Evolutionary conservation across 1,140 invertebrate species (phyloP).

Genomic region (Pseudoatta argentina): DNA sequence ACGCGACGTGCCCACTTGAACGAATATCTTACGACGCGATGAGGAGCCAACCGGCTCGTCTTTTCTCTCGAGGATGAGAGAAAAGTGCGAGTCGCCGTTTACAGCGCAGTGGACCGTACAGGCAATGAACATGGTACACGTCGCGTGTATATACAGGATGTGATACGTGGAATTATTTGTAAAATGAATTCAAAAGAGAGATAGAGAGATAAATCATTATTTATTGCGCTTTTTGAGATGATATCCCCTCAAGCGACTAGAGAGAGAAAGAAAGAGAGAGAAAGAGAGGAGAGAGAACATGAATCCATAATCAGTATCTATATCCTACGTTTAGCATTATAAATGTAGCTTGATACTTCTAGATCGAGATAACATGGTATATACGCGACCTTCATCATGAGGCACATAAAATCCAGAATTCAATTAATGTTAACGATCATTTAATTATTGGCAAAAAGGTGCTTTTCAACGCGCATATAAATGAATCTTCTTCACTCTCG

Average conservation of each 20-base stretch:
- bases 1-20: conserved; percentile 58
- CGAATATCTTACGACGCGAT: conserved; percentile 54
- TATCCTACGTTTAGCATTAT: conserved; percentile 11
- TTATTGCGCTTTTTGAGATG: too few species aligned
- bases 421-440: background rate
- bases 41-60: conserved; percentile 6
- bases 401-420: background rate
- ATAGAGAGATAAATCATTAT: too few species aligned
- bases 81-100: conserved; percentile 47
- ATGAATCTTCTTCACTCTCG: background rate
- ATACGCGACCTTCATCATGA: background rate
- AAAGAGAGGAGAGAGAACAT: background rate
- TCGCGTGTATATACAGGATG: background rate
- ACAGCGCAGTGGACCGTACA: background rate
- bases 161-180: conserved; percentile 13
- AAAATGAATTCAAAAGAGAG: background rate
- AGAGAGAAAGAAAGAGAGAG: background rate
- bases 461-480: background rate
- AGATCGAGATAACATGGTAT: background rate
- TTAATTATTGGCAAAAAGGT: background rate
- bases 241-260: too few species aligned
- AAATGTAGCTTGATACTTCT: background rate
- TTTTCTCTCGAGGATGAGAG: conserved; percentile 57
- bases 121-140: conserved; percentile 1
- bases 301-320: conserved; percentile 14